Evolutionary conservation across 2,888 invertebrate species (phyloP), one percentile per base, ranked within the genome.

Genomic region (Mimas tiliae): DNA sequence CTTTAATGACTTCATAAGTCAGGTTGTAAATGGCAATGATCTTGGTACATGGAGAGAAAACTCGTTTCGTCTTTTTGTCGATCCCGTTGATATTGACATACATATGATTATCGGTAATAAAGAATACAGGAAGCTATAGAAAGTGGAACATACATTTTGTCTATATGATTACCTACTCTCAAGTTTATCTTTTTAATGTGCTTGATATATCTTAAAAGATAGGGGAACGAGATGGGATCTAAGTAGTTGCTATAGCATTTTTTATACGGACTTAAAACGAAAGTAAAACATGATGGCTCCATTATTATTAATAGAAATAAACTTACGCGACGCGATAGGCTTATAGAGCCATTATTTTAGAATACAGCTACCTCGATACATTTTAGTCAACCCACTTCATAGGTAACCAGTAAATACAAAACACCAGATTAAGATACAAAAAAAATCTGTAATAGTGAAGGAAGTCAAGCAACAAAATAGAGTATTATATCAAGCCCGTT

Each of bases 1-100:
- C 52, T 14, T 58, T 58, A 58, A 58, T 58, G 58, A 58, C 58
- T 58, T 58, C 58, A 58, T 58, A 58, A 58, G 38, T 58, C 42
- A 27, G 52, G 27, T 38, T 58, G 58, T 58, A 42, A 16, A 58
- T 58, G 55, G 55, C 34, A 55, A 55, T 38, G 58, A 58, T 58
- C 42, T 58, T 42, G 38, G 58, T 19, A 38, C 9, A 19, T 58
- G 52, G 21, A 52, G 58, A 58, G 58, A 58, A 58, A 58, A 42
- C 58, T 42, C 16, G 58, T 58, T 58, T 42, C 19, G 6, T 58
- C 42, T 16, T 19, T 42, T 38, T 19, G 12, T 6, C 11, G 19
- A 38, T 42, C 19, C 38, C 19, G 38, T 33, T 52, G 19, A 19
- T 8, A 38, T 19, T 58, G 58, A 19, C 38, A 19, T 58, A 58